Base-by-base conservation (phyloP, 2,888 invertebrate species). In the Oligia latruncula region DNA sequence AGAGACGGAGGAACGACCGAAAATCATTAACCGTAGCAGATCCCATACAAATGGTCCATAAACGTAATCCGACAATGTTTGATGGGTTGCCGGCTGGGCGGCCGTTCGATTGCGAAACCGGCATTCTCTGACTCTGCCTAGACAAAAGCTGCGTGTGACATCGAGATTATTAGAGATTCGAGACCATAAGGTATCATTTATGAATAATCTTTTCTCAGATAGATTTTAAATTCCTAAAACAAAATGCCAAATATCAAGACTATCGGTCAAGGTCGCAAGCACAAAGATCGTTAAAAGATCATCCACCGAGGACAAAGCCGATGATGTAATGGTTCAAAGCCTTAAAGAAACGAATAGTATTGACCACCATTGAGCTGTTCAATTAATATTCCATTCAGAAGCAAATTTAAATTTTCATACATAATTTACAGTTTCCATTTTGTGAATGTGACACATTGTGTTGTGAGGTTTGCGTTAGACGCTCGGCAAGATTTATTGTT, bases 21-120 rank as follows among this genome's bases (percentile, higher is more conserved):
- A 92, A 95, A 95, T 95, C 95, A 95, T 95, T 94, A 95, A 94
- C 92, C 95, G 94, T 94, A 94, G 93, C 94, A 93, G 95, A 95
- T 94, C 94, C 94, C 93, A 94, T 95, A 95, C 93, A 95, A 96
- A 95, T 95, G 95, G 94, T 92, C 94, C 92, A 95, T 96, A 95
- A 95, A 95, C 91, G 92, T 95, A 95, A 95, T 95, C 95, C 94
- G 94, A 95, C 95, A 94, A 93, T 95, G 95, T 94, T 95, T 93
- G 94, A 95, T 95, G 94, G 93, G 92, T 91, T 90, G 89, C 73
- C 90, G 89, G 87, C 88, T 88, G 91, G 92, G 88, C 90, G 85
- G 72, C 64, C 73, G 88, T 84, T 87, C 87, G 91, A 91, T 94
- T 95, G 93, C 92, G 92, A 94, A 93, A 94, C 90, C 87, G 90